These are phyloP conservation scores for Lycodopsis pacificus DNA, from an alignment of 2,797 vertebrate species.

Conservation along the genomic window DNA sequence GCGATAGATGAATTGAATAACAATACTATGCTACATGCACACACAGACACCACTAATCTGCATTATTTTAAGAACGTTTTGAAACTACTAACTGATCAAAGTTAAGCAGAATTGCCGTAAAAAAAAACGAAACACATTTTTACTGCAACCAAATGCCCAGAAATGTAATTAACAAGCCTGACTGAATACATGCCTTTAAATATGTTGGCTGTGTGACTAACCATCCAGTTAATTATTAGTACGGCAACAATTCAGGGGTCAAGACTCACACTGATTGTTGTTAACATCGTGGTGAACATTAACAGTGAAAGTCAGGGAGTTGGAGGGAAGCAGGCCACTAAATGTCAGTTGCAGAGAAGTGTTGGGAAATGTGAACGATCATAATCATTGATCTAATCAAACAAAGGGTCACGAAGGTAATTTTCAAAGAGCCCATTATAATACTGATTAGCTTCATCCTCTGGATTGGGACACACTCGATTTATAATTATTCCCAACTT, in stretches of 20 bases:
- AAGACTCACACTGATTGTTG: slow-evolving; percentile 26
- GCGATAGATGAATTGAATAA: background rate
- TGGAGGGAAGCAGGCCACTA: slow-evolving; percentile 16
- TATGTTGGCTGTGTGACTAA: slow-evolving; percentile 13
- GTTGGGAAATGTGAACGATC: slow-evolving; percentile 13
- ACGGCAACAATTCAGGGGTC: slow-evolving; percentile 21
- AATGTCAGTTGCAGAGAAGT: slow-evolving; percentile 11
- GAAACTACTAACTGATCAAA: background rate
- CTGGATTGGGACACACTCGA: background rate
- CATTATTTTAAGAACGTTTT: background rate
- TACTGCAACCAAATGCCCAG: background rate
- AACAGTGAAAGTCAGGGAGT: slow-evolving; percentile 13
- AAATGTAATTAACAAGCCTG: slow-evolving; percentile 16
- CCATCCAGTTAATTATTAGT: slow-evolving; percentile 38
- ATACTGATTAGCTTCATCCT: slow-evolving; percentile 1
- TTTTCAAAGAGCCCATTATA: background rate
- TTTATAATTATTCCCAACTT: background rate
- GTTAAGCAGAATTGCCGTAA: background rate
- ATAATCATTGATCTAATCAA: slow-evolving; percentile 7
- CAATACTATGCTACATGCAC: too few relatives aligned
- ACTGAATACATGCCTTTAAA: background rate
- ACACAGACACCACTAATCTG: background rate
- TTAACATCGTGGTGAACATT: slow-evolving; percentile 23
- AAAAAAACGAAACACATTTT: background rate
- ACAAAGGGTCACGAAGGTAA: slow-evolving; percentile 14